Evolutionary conservation across 1,140 invertebrate species (phyloP).

Genomic region (Aleiodes sp.): DNA sequence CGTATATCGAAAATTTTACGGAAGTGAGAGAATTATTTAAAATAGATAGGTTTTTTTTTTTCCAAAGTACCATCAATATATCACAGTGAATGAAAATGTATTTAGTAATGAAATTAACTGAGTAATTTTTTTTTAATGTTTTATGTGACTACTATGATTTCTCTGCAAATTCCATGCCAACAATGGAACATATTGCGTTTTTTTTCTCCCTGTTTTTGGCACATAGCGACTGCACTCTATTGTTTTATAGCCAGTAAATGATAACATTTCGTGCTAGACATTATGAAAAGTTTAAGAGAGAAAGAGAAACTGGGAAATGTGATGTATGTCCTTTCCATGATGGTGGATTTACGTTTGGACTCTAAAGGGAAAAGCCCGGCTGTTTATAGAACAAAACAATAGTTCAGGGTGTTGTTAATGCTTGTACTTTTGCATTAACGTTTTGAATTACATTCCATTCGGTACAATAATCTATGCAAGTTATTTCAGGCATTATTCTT

Average conservation of each 20-base stretch:
- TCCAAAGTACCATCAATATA: no score
- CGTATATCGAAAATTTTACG: slow-evolving; percentile 30
- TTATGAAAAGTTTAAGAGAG: slow-evolving; percentile 48
- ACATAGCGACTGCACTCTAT: slow-evolving; percentile 48
- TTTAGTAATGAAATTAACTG: no score
- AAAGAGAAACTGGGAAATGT: not conserved
- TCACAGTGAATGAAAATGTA: no score
- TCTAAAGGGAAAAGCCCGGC: slow-evolving; percentile 50
- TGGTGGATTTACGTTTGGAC: not conserved
- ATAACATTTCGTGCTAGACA: not conserved
- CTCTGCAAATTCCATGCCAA: no score
- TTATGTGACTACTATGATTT: not conserved
- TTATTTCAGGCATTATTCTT: not conserved
- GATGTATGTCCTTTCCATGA: not conserved
- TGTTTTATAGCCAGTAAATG: slow-evolving; percentile 55
- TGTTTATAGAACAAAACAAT: slow-evolving; percentile 43
- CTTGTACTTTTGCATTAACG: not conserved
- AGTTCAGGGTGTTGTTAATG: slow-evolving; percentile 59
- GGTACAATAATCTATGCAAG: not conserved
- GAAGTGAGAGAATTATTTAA: slow-evolving; percentile 19
- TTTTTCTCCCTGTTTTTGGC: slow-evolving; percentile 36
- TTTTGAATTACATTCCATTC: not conserved
- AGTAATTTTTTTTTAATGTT: slow-evolving; percentile 13
- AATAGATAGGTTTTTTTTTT: slow-evolving; percentile 43
- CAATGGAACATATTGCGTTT: no score